Conservation (phyloP, 2,113 vertebrate species). For the Pterocles orientalis region DNA sequence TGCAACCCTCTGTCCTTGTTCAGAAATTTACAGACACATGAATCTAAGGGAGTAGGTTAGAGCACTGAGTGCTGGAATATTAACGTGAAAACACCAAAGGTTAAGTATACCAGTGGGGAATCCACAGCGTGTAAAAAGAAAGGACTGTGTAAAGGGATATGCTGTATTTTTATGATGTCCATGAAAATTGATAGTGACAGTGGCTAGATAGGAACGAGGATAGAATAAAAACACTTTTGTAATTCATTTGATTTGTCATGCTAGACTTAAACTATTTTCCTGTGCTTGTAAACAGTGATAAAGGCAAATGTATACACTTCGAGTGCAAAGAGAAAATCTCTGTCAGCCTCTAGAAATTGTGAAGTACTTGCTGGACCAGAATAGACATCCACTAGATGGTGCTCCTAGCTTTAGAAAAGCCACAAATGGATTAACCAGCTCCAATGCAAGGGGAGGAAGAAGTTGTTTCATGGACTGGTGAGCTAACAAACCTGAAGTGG, state of each 20-base stretch:
- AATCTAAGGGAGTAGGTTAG: neutral
- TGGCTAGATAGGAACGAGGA: neutral
- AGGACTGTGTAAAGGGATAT: neutral
- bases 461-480: neutral
- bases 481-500: neutral
- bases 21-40: neutral
- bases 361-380: neutral
- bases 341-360: neutral
- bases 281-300: neutral
- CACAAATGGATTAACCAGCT: neutral
- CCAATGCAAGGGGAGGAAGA: neutral
- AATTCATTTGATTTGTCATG: neutral
- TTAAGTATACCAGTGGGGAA: neutral
- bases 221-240: neutral
- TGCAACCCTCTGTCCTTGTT: neutral
- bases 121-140: neutral
- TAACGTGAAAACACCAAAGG: neutral
- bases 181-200: neutral
- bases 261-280: neutral
- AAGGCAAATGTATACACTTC: neutral
- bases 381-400: constrained; percentile 30
- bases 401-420: constrained; percentile 15
- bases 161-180: neutral
- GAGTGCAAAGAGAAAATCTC: neutral
- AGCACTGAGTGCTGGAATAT: neutral